Conservation (phyloP, 2,113 vertebrate genomes). For the Myrmophylax atrothorax region DNA sequence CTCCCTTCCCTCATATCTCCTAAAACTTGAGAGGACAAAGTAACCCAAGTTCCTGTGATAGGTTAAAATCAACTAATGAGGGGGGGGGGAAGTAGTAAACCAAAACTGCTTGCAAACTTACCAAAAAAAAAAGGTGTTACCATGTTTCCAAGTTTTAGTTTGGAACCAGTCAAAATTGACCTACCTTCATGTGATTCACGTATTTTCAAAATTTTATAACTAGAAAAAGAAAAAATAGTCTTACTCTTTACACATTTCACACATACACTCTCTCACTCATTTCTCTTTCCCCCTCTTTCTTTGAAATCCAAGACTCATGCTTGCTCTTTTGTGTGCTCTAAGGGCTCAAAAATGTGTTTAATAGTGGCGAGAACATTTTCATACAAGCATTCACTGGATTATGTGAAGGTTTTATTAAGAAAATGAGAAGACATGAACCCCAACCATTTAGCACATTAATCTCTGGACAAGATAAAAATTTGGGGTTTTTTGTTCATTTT, state of each 20-base stretch:
- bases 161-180: background rate
- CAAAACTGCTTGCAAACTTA: background rate
- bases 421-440: background rate
- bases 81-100: no score
- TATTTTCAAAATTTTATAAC: background rate
- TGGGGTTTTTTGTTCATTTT: background rate
- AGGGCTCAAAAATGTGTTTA: background rate
- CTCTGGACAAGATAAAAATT: background rate
- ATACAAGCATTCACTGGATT: background rate
- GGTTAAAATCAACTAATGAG: background rate
- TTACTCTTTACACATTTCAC: background rate
- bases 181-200: background rate
- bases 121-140: background rate
- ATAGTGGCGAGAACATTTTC: background rate
- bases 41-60: background rate
- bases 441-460: background rate
- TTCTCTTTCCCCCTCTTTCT: background rate
- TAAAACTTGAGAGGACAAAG: background rate
- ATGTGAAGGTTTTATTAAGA: background rate
- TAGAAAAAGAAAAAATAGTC: background rate
- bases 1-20: background rate
- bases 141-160: background rate
- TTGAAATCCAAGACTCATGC: accelerated
- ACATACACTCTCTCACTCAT: background rate
- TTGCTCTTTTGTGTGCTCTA: background rate